Evolutionary conservation across 1,140 invertebrate genomes (phyloP), one percentile per base, ranked within the genome.

Genomic region (Rhagoletis zephyria): DNA sequence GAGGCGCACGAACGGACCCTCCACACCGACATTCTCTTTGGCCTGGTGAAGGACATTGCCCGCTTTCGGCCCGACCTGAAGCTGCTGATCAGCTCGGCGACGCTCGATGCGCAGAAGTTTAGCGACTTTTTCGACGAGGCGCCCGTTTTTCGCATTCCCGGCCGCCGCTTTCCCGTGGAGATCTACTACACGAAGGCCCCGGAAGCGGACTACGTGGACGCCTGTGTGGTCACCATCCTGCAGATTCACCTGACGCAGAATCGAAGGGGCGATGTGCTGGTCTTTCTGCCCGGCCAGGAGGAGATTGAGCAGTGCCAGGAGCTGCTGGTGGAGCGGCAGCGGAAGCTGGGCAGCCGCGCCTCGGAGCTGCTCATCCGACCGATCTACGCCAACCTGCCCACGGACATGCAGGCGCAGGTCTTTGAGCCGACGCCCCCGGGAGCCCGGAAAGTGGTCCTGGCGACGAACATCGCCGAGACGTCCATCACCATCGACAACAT

Each of bases 381-480:
- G 98, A 93, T 96, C 97, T 1, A 95, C 97, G 48, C n/a, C n/a
- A n/a, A n/a, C n/a, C 92, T 98, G 87, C 95, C 97, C 2, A 94
- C 96, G n/a, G 93, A 94, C 40, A 95, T 96, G 89, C 97, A 98
- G 93, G 92, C 97, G 89, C 95, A 96, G 90, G 97, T 96, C 10
- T 97, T 98, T 91, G 94, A 95, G 88, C 94, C 95, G 6, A 94
- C 95, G 4, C 94, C 95, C 14, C 90, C 93, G 14, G 96, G 95
- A 85, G 94, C 94, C 40, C 94, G 98, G 61, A 99, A 99, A 94
- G 96, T 99, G 16, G 96, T 99, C 88, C 93, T 99, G 74, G 96
- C 98, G 16, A 99, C 99, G 45, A 99, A 99, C 93, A 97, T 99
- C 88, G 99, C 99, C 4, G 99, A 99, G 94, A 98, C 98, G 1